Conservation (phyloP, 2,113 vertebrate genomes). For the Irena cyanogastra region DNA sequence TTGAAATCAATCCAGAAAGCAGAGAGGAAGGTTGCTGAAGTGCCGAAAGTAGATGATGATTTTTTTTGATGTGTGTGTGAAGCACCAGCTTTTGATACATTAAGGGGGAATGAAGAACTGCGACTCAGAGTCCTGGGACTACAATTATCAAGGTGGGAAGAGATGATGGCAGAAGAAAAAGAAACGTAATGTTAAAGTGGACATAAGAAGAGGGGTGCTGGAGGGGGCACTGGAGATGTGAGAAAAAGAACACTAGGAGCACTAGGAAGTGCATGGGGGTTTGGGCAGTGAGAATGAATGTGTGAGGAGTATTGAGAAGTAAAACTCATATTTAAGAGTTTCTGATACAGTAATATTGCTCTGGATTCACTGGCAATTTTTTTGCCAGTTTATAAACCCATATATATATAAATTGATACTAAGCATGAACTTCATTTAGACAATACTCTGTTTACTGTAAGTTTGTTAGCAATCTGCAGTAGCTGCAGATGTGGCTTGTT, state of each 20-base stretch:
- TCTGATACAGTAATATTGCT: not conserved
- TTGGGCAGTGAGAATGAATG: not conserved
- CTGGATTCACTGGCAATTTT: not conserved
- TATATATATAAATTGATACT: not conserved
- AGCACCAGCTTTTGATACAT: not conserved
- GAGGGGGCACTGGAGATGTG: not conserved
- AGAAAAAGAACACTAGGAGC: not conserved
- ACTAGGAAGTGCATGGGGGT: not conserved
- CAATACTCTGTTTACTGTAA: not conserved
- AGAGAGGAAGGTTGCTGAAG: not conserved
- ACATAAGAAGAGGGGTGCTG: not conserved
- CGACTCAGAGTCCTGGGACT: not conserved
- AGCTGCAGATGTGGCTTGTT: constrained; percentile 14
- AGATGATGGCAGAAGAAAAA: not conserved
- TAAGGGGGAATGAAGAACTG: not conserved
- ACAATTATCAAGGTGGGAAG: not conserved
- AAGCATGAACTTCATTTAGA: not conserved
- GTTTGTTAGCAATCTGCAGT: constrained; percentile 7
- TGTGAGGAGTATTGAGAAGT: not conserved
- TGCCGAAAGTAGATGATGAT: not conserved
- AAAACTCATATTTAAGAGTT: not conserved
- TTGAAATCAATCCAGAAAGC: not conserved
- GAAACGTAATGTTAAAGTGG: not conserved
- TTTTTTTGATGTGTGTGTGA: not conserved
- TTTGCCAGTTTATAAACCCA: not conserved